A percentile compares a stretch with the other conserved stretches of the same genome.
Conservation (phyloP, 2,113 vertebrate species). For the Capreolus pygargus region DNA sequence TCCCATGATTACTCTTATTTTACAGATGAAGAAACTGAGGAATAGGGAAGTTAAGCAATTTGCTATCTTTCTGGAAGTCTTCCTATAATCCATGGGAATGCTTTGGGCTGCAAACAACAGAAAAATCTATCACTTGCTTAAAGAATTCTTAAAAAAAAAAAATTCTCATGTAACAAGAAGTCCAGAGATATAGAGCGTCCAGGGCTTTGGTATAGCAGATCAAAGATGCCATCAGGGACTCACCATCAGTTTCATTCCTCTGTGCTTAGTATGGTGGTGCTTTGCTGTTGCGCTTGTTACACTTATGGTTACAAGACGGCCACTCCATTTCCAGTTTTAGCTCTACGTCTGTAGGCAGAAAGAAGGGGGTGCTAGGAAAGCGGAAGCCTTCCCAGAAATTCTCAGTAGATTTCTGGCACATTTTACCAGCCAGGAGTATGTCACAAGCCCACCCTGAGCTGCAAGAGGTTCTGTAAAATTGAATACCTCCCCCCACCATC, state of each 20-base stretch:
- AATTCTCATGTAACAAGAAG: neutral
- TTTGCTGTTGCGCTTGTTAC: neutral
- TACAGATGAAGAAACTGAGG: neutral
- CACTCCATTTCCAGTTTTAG: neutral
- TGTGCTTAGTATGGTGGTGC: neutral
- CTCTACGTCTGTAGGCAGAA: neutral
- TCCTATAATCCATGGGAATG: neutral
- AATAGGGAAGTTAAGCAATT: neutral
- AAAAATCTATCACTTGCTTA: neutral
- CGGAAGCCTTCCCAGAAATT: neutral
- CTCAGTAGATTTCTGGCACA: neutral
- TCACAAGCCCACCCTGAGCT: neutral
- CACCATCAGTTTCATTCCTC: neutral
- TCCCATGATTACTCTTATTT: neutral
- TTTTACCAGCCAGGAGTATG: neutral
- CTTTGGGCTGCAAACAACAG: neutral
- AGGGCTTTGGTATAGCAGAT: neutral
- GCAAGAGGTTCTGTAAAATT: neutral
- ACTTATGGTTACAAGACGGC: neutral
- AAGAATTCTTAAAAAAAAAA: neutral
- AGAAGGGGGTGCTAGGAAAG: neutral
- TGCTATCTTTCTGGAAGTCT: slow-evolving; percentile 5
- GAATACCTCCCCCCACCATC: neutral
- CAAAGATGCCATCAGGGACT: neutral
- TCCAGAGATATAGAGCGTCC: neutral